A percentile compares a stretch with the other conserved stretches of the same genome.
Evolutionary conservation across 2,888 invertebrate genomes (phyloP).

Genomic region (Trichopoda pennipes): DNA sequence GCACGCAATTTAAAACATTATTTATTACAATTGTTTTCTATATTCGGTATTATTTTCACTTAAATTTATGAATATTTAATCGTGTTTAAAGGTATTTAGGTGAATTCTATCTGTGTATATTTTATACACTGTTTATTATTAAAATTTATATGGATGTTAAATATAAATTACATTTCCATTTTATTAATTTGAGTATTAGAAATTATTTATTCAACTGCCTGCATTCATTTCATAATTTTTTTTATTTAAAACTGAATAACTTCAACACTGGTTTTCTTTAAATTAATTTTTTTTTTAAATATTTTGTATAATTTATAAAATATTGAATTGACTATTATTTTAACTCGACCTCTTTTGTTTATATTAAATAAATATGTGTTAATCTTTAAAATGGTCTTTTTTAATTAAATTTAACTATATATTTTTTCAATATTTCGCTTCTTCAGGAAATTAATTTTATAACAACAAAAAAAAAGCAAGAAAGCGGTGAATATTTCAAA

Average conservation of each 20-base stretch:
- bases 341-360: no score
- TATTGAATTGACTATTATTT: no score
- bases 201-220: constrained; percentile 39
- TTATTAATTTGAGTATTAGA: not conserved
- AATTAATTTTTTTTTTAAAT: no score
- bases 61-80: constrained; percentile 44
- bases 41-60: constrained; percentile 37
- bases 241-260: not conserved
- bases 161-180: constrained; percentile 37
- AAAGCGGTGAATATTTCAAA: no score
- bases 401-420: no score
- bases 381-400: no score
- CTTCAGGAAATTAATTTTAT: no score
- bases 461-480: no score
- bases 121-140: constrained; percentile 11
- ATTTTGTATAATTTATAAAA: no score
- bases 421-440: no score
- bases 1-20: not conserved
- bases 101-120: constrained; percentile 1
- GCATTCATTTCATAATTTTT: not conserved
- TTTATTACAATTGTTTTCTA: constrained; percentile 21
- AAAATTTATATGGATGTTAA: constrained; percentile 7
- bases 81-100: constrained; percentile 9
- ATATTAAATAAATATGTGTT: no score
- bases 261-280: no score